Evolutionary conservation across 2,888 invertebrate species (phyloP), one percentile per base, ranked within the genome.

Genomic region (Metalampra italica): DNA sequence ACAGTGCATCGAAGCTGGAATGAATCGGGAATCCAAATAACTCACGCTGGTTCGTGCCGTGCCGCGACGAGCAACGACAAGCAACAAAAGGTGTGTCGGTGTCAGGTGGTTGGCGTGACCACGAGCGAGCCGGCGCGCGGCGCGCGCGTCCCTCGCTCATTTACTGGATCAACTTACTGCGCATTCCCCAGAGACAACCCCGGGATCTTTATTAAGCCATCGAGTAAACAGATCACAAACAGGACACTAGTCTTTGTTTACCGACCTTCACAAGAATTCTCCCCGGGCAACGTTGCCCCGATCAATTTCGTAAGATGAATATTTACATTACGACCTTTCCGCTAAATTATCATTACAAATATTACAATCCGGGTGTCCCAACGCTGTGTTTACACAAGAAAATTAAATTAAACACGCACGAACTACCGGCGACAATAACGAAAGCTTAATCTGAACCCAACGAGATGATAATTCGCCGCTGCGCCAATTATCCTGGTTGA

Each of bases 391-490:
- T 69, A 56, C 55, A 63, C 75, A 74, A 78, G 73, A 76, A 81
- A 82, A 77, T 80, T 72, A 71, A 79, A 84, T 87, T 79, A 79
- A 80, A 67, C 73, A 84, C 81, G 86, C 86, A 85, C 87, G 84
- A 87, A 74, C 73, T 75, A 71, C 60, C 73, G 66, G 58, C 66
- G 60, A 78, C 78, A 74, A 76, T 81, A 82, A 79, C 71, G 79
- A 79, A 80, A 80, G 75, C 75, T 70, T 75, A 78, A 74, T 62
- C 59, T 57, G 54, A 62, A 62, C 60, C 59, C 59, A 60, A 60
- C 64, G 53, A 56, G 58, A 59, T 57, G 55, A 60, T 66, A 62
- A 64, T 66, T 66, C 62, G 74, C 80, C 71, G 70, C 69, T 74
- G 69, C 75, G 75, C 79, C 79, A 83, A 87, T 86, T 84, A 83